A percentile compares a stretch with the other conserved stretches of the same genome.
Evolutionary conservation across 1,140 invertebrate species (phyloP).

Genomic region (Semibalanus balanoides): DNA sequence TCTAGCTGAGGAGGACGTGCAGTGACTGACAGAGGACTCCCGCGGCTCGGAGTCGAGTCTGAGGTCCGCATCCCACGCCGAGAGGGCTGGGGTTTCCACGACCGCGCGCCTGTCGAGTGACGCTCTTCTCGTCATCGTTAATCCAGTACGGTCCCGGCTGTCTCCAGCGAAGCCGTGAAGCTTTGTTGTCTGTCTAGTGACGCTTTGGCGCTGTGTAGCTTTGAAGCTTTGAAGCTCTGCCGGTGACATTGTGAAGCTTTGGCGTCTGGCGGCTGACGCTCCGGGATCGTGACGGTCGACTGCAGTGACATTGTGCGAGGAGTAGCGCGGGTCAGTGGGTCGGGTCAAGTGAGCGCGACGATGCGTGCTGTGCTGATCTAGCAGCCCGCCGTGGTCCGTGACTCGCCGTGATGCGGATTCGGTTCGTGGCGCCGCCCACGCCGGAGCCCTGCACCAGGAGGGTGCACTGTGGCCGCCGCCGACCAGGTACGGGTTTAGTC

Average conservation of each 20-base stretch:
- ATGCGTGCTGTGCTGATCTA: too few species aligned
- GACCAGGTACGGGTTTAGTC: not conserved
- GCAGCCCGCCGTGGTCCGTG: not conserved
- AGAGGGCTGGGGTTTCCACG: too few species aligned
- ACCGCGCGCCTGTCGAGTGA: too few species aligned
- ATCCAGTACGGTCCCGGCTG: too few species aligned
- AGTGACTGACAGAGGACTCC: too few species aligned
- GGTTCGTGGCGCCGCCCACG: not conserved
- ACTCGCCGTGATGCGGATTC: not conserved
- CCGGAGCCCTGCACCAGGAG: not conserved
- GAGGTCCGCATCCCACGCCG: not conserved
- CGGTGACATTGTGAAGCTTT: too few species aligned
- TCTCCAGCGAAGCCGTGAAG: too few species aligned
- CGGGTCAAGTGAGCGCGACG: too few species aligned
- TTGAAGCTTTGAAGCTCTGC: not conserved
- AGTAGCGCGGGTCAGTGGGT: too few species aligned
- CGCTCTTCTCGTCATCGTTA: too few species aligned
- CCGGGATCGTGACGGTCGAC: not conserved
- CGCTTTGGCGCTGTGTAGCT: not conserved
- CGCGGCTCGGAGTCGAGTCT: not conserved
- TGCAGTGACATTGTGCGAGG: not conserved
- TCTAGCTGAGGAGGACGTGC: not conserved
- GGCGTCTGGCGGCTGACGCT: not conserved
- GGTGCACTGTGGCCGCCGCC: not conserved
- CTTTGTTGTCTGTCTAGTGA: too few species aligned